A percentile compares a stretch with the other conserved stretches of the same genome.
Evolutionary conservation across 2,888 invertebrate species (phyloP).

Genomic region (Pseudococcus viburni): DNA sequence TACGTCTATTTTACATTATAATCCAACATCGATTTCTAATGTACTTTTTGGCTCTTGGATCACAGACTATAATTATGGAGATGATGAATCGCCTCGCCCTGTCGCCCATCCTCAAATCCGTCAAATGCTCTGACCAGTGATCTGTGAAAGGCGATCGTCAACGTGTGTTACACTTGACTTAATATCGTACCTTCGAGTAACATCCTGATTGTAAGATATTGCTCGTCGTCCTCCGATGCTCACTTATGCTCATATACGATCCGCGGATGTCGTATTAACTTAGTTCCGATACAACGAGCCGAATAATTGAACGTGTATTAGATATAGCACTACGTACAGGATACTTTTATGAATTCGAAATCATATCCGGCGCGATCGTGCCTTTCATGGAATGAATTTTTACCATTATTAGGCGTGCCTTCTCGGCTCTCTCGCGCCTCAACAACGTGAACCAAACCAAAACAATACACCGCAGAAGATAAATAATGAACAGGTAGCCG

Average conservation of each 20-base stretch:
- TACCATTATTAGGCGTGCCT: constrained; percentile 44
- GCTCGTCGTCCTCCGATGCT: background rate
- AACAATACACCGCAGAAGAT: constrained; percentile 40
- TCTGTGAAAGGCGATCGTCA: constrained; percentile 47
- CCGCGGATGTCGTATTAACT: constrained; percentile 41
- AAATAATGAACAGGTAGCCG: constrained; percentile 45
- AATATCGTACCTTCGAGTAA: background rate
- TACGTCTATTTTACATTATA: too few species aligned
- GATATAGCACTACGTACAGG: too few species aligned
- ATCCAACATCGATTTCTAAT: too few species aligned
- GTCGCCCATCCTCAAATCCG: background rate
- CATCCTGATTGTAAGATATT: too few species aligned
- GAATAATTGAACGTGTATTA: constrained; percentile 24
- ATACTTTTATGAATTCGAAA: constrained; percentile 30
- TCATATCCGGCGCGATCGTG: constrained; percentile 42
- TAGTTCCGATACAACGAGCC: constrained; percentile 40
- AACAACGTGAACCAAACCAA: background rate
- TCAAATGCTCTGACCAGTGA: constrained; percentile 40
- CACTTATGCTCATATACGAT: background rate
- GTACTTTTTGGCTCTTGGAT: too few species aligned
- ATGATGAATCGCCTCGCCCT: background rate
- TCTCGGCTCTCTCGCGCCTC: background rate
- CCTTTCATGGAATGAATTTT: background rate
- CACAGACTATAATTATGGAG: too few species aligned
- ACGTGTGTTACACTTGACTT: constrained; percentile 53